phyloP scores from a whole-genome alignment of 2,888 invertebrate genomes.

The Phasia obesa region DNA sequence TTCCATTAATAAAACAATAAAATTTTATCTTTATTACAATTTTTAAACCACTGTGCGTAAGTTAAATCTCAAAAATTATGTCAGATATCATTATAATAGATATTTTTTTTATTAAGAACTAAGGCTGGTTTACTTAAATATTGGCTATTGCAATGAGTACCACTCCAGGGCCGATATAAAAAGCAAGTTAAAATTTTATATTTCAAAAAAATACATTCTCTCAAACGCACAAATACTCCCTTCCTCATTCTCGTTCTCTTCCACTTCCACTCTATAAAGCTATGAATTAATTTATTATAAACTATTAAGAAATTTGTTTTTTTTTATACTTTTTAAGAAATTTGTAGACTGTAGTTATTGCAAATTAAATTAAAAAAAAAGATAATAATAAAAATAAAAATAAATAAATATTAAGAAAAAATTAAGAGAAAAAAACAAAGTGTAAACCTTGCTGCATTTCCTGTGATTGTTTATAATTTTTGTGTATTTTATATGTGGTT shows the following conservation, averaged over 20 bases:
- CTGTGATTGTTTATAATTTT: slow-evolving; percentile 70
- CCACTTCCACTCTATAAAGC: neutral
- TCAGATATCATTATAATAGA: too few species aligned
- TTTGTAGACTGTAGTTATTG: slow-evolving; percentile 39
- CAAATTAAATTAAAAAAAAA: slow-evolving; percentile 30
- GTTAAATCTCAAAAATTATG: too few species aligned
- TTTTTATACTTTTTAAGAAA: neutral
- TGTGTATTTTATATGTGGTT: slow-evolving; percentile 69
- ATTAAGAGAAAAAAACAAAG: slow-evolving; percentile 8
- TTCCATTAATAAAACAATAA: too few species aligned
- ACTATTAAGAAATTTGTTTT: slow-evolving; percentile 10
- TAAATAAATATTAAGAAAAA: neutral
- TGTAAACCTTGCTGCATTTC: slow-evolving; percentile 68
- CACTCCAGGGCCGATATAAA: neutral
- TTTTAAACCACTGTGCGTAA: too few species aligned
- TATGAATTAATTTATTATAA: slow-evolving; percentile 40
- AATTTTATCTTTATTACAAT: too few species aligned
- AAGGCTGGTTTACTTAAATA: slow-evolving; percentile 65
- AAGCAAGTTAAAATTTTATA: neutral
- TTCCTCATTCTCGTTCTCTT: neutral
- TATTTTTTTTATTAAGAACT: neutral
- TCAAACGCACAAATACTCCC: neutral
- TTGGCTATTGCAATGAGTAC: slow-evolving; percentile 8
- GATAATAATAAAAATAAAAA: slow-evolving; percentile 5
- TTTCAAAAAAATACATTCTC: neutral